These are phyloP conservation scores for Drosophila erecta DNA, from an alignment of 1,140 invertebrate species.

Conservation along the genomic window DNA sequence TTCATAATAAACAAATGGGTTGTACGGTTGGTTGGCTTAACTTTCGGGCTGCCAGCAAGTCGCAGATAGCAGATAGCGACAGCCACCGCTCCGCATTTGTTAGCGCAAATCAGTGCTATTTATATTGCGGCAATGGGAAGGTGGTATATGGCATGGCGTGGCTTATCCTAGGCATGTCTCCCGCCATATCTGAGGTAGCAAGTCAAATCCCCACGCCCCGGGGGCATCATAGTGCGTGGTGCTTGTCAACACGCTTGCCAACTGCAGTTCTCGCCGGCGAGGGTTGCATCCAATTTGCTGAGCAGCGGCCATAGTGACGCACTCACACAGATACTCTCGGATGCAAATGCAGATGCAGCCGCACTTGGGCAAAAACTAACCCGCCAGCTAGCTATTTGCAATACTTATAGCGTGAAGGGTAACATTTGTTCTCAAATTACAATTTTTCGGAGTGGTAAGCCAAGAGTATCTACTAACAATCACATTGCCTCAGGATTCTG, in stretches of 20 bases:
- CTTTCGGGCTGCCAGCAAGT: slow-evolving; percentile 76
- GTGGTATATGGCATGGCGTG: slow-evolving; percentile 6
- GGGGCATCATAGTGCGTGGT: slow-evolving; percentile 38
- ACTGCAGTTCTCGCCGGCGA: slow-evolving; percentile 31
- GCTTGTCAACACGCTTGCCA: slow-evolving; percentile 64
- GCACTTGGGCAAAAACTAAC: background rate
- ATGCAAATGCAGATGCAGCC: slow-evolving; percentile 8
- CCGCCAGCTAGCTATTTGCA: background rate
- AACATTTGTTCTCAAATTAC: background rate
- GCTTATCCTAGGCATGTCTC: slow-evolving; percentile 19
- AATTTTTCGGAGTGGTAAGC: too few species aligned
- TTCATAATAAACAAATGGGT: slow-evolving; percentile 83
- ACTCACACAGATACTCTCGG: slow-evolving; percentile 4
- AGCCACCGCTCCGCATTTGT: slow-evolving; percentile 63
- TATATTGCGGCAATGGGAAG: slow-evolving; percentile 64
- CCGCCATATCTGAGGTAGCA: background rate
- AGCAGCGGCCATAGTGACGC: slow-evolving; percentile 19
- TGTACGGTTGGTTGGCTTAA: slow-evolving; percentile 78
- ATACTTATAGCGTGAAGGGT: background rate
- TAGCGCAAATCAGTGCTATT: slow-evolving; percentile 81
- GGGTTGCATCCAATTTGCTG: slow-evolving; percentile 65
- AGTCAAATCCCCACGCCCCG: background rate
- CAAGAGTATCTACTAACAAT: too few species aligned
- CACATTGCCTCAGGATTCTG: too few species aligned
- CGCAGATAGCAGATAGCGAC: slow-evolving; percentile 47